A percentile compares a stretch with the other conserved stretches of the same genome.
Evolutionary conservation across 1,140 invertebrate species (phyloP).

Genomic region (Trachymyrmex cornetzi): DNA sequence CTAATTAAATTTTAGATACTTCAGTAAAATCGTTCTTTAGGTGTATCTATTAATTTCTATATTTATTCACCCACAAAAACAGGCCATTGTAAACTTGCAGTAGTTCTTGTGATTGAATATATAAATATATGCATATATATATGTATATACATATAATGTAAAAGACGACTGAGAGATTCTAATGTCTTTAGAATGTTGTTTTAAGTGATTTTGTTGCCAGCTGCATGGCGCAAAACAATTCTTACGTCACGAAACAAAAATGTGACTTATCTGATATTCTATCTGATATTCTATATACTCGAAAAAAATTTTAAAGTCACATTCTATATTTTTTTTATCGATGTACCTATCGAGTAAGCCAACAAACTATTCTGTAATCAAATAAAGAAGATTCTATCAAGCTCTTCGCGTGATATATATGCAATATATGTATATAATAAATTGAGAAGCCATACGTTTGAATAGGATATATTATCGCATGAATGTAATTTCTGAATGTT

Average conservation of each 20-base stretch:
- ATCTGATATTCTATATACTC: too few species aligned
- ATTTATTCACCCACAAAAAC: not conserved
- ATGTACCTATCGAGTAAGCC: not conserved
- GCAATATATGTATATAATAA: not conserved
- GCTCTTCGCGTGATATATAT: not conserved
- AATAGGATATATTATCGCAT: not conserved
- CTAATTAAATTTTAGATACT: too few species aligned
- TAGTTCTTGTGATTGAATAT: too few species aligned
- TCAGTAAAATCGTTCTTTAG: too few species aligned
- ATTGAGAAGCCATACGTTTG: slow-evolving; percentile 31
- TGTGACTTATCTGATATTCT: not conserved
- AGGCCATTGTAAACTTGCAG: not conserved
- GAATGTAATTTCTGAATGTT: slow-evolving; percentile 24
- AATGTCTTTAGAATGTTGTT: too few species aligned
- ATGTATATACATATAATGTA: too few species aligned
- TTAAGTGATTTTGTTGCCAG: too few species aligned
- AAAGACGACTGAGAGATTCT: too few species aligned
- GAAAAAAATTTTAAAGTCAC: not conserved
- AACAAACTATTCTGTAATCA: not conserved
- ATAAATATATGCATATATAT: too few species aligned
- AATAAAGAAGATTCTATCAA: not conserved
- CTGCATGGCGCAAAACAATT: not conserved
- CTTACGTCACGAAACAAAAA: not conserved
- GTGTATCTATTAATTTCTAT: not conserved
- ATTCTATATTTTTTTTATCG: too few species aligned